phyloP scores from a whole-genome alignment of 2,113 vertebrate species.

The Tonatia bakeri region DNA sequence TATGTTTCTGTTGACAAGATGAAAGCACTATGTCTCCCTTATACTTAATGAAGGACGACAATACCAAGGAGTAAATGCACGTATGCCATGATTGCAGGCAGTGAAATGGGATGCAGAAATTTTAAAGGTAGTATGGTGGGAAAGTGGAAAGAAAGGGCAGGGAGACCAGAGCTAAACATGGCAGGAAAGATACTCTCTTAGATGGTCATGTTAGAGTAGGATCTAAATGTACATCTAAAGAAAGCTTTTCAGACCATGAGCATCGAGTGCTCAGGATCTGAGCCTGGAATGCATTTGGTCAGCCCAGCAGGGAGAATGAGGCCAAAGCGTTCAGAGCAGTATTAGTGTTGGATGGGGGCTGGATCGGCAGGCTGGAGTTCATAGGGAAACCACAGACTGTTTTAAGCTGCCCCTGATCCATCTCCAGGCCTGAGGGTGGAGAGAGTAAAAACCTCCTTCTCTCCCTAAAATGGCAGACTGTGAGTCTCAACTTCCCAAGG shows the following conservation, averaged over 20 bases:
- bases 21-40: neutral
- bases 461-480: neutral
- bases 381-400: accelerated
- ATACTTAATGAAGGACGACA: neutral
- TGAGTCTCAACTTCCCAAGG: neutral
- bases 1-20: neutral
- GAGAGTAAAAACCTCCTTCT: accelerated
- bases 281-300: neutral
- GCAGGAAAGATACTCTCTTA: neutral
- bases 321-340: neutral
- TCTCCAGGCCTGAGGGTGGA: neutral
- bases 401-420: neutral
- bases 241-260: neutral
- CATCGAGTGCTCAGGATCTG: neutral
- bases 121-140: neutral
- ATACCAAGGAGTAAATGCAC: neutral
- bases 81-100: neutral
- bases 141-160: neutral
- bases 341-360: accelerated
- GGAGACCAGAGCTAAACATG: neutral
- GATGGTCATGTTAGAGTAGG: neutral
- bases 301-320: neutral
- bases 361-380: neutral
- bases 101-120: neutral
- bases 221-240: neutral